Conservation (phyloP, 2,113 vertebrate genomes). For the Ictalurus furcatus region DNA sequence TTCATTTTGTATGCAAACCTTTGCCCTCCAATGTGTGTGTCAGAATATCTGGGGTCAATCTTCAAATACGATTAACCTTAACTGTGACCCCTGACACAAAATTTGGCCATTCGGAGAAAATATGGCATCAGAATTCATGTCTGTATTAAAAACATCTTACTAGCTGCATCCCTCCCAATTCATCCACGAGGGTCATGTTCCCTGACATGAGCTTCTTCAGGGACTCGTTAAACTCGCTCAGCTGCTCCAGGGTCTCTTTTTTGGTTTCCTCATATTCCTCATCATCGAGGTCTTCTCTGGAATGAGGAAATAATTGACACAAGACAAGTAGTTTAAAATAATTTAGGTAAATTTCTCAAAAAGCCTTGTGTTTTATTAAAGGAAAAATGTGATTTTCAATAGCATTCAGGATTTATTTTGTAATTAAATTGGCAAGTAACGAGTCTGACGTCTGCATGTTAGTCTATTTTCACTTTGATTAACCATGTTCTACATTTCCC, state of each 20-base stretch:
- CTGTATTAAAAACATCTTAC: slow-evolving; percentile 67
- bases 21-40: not conserved
- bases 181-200: slow-evolving; percentile 95
- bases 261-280: slow-evolving; percentile 98
- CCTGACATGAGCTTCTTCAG: slow-evolving; percentile 96
- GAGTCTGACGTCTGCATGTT: not conserved
- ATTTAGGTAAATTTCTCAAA: not conserved
- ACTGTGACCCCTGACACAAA: not conserved
- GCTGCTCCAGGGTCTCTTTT: slow-evolving; percentile 93
- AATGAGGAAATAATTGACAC: not conserved
- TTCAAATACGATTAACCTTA: not conserved
- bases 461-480: not conserved
- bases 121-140: not conserved
- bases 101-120: not conserved
- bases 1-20: not conserved
- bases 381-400: no score
- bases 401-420: no score
- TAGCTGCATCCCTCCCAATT: slow-evolving; percentile 95
- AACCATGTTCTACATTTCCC: not conserved
- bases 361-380: no score
- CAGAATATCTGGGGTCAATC: not conserved
- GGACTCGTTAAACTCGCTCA: slow-evolving; percentile 93
- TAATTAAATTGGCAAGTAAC: no score
- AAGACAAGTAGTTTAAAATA: not conserved
- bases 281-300: slow-evolving; percentile 90